Base-by-base conservation (phyloP, 1,140 invertebrate species). In the Ceratitis capitata region DNA sequence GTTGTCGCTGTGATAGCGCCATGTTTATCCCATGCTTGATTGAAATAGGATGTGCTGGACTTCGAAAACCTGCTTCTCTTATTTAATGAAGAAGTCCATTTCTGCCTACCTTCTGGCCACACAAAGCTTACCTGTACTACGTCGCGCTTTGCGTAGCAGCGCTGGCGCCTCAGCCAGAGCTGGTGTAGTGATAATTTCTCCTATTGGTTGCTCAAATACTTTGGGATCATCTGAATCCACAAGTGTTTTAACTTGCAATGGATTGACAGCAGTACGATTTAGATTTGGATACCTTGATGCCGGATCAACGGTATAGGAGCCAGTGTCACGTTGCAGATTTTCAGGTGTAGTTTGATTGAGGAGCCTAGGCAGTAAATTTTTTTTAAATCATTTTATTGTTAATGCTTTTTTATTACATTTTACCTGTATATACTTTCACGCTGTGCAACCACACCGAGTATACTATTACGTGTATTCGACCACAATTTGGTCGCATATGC, bases 271-370 rank as follows among this genome's bases (percentile, higher is more conserved):
- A 2, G 89, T 92, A 14, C 94, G 93, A 90, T 95, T 95, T 14
- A 95, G 90, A 88, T 95, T 95, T 0, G 94, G 94, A 89, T 95
- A 95, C 87, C 97, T 94, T 26, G 97, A 97, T 53, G 95, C 94
- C 4, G 98, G 98, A 92, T 99, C 97, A 4, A 99, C 92, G 0
- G 97, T 98, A 92, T 98, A 99, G 6, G 95, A 94, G 83, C 95
- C 94, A 88, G 96, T 96, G 92, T 98, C 97, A 88, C 98, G 96
- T 88, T 96, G 96, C 26, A 99, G 93, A 91, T 99, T 99, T 92
- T 99, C 98, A 0, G 98, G 98, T 0, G 98, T 99, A 0, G 98
- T 99, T 94, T 99, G 98, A 84, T 96, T 97, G 88, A 97, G 92
- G 82, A 93, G 87, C 82, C 92, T 87, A 42, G 2, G 23, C 23